Base-by-base conservation (phyloP, 2,113 vertebrate species). In the Glaucidium brasilianum region DNA sequence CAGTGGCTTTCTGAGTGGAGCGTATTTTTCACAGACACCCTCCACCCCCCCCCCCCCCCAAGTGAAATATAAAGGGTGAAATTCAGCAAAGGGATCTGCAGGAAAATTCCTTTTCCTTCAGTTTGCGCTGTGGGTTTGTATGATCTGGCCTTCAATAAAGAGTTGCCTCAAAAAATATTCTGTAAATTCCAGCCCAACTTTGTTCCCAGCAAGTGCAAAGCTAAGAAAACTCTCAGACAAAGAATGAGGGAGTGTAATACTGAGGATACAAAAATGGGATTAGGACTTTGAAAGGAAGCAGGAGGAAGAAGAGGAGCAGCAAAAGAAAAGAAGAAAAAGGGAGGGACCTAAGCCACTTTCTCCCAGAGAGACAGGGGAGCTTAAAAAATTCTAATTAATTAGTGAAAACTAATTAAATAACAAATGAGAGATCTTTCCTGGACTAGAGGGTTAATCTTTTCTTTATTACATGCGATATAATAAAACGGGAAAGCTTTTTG, bases 381-480 rank as follows among this genome's bases (percentile, higher is more conserved):
- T 95, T 95, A 95, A 95, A 94, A 94, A 94, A 89, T 82, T 87
- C 83, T 96, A 94, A 96, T 97, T 97, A 96, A 97, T 97, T 97
- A 97, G 92, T 27, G 58, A 91, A 96, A 96, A 92, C 91, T 97
- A 96, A 96, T 97, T 96, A 97, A 97, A 94, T 96, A 92, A 95
- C 94, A 94, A 96, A 91, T 43, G 80, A 69, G 21, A 41, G 69
- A 82, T 92, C 89, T 91, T 79, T 68, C 26, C 53, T 75, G 50
- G 67, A 89, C 95, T 92, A 64, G 95, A 95, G 92, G 91, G 58
- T 75, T 97, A 94, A 97, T 97, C 94, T 97, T 92, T 91, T 87
- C 86, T 95, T 97, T 94, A 97, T 96, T 96, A 11, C 73, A 47
- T 37, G 77, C 84, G 47, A 27, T 87, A 89, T 90, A 92, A 82